Conservation (phyloP, 1,140 invertebrate genomes). For the Caenorhabditis elegans region WBcel235 BX284603.4:11067001-11067500, state of each 20-base stretch:
- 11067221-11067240: background rate
- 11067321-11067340: background rate
- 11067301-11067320: background rate
- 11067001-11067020: too few species aligned
- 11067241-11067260: background rate
- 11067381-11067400: background rate
- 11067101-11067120: too few species aligned
- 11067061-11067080: conserved; percentile 65
- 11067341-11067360: background rate
- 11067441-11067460: background rate
- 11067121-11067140: background rate
- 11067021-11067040: conserved; percentile 51
- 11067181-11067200: background rate
- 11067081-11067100: conserved; percentile 53
- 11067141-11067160: background rate
- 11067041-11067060: conserved; percentile 66
- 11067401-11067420: background rate
- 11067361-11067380: background rate
- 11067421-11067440: background rate
- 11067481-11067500: background rate
- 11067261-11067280: background rate
- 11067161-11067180: background rate
- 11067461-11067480: conserved; percentile 11
- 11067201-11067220: background rate
- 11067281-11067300: background rate